Percentiles rank a stretch among this genome's conserved stretches.
These are phyloP conservation scores for Charina bottae DNA, from an alignment of 2,113 vertebrate genomes.

Conservation along the genomic window DNA sequence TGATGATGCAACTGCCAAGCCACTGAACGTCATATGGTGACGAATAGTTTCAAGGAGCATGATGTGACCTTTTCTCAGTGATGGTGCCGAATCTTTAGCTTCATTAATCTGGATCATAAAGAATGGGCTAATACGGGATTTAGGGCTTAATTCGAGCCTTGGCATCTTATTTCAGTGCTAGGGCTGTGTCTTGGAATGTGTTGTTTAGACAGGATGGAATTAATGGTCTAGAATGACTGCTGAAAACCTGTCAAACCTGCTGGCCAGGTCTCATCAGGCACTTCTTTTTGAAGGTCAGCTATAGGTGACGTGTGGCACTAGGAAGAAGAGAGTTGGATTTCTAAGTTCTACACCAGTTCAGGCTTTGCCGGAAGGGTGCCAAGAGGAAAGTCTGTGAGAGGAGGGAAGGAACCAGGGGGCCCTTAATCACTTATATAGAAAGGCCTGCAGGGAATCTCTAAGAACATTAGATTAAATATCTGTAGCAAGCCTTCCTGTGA, in stretches of 20 bases:
- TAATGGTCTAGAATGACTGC: neutral
- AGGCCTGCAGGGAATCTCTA: neutral
- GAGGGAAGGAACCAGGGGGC: neutral
- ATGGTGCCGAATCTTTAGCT: neutral
- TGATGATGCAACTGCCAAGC: neutral
- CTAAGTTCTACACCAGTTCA: neutral
- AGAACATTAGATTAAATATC: neutral
- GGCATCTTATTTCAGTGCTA: neutral
- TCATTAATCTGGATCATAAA: neutral
- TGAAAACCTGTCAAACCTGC: neutral
- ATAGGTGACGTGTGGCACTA: neutral
- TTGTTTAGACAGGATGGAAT: neutral
- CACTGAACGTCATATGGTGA: neutral
- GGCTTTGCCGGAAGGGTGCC: neutral
- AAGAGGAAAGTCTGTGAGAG: neutral
- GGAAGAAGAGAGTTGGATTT: neutral
- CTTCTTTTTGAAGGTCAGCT: neutral
- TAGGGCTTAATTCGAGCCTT: neutral
- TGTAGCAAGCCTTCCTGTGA: neutral
- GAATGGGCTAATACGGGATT: neutral
- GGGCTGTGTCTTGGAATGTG: neutral
- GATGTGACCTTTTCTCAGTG: neutral
- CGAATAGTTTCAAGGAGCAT: neutral
- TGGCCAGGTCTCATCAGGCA: neutral
- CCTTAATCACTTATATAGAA: neutral